Conservation (phyloP, 2,113 vertebrate genomes). For the Muntiacus reevesi region DNA sequence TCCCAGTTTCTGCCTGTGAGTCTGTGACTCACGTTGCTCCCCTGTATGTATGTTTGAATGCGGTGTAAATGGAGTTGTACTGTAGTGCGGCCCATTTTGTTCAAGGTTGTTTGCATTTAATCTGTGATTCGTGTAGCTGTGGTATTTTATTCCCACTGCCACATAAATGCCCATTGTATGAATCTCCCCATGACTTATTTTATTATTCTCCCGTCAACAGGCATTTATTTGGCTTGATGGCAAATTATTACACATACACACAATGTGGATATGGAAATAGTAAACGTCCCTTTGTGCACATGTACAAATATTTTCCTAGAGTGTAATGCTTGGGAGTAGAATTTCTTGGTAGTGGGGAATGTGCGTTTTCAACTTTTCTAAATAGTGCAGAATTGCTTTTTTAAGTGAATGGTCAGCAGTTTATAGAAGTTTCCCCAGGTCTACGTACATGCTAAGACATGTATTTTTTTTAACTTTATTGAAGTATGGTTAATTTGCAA, state of each 20-base stretch:
- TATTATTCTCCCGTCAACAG: constrained; percentile 24
- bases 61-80: neutral
- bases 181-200: neutral
- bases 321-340: neutral
- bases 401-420: neutral
- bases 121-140: neutral
- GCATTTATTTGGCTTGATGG: neutral
- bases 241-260: neutral
- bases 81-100: neutral
- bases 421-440: neutral
- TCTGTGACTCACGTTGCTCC: neutral
- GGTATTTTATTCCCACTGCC: neutral
- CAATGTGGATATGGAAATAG: neutral
- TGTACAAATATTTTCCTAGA: constrained; percentile 26
- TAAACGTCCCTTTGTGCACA: constrained; percentile 15
- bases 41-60: neutral
- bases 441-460: neutral
- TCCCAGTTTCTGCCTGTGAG: neutral
- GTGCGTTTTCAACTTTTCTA: constrained; percentile 32
- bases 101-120: neutral
- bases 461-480: neutral
- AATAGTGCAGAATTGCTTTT: neutral
- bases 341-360: neutral
- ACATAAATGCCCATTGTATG: neutral
- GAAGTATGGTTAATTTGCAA: neutral